Base-by-base conservation (phyloP, 2,888 invertebrate species). In the Rutpela maculata region DNA sequence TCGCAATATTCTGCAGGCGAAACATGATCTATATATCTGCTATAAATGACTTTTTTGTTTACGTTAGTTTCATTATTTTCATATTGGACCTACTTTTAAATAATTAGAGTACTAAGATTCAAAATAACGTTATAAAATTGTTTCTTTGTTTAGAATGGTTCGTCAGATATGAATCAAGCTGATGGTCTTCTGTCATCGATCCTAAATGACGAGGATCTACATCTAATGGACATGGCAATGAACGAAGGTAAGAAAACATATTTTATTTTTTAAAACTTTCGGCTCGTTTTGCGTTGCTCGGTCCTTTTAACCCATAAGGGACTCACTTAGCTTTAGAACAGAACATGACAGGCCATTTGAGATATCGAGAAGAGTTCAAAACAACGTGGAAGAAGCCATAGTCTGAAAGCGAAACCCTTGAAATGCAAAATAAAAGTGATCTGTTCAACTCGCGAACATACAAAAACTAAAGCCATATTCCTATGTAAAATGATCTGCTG, bases 221-320 rank as follows among this genome's bases (percentile, higher is more conserved):
- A 97, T 87, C 92, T 97, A 68, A 96, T 97, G 96, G 97, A 97
- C 85, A 96, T 97, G 95, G 95, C 96, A 59, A 95, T 96, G 93
- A 95, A 95, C 86, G 96, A 96, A 90, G 95, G 50, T 50, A 50
- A n/a, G 50, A 50, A 50, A 50, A 1, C 6, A 50, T 50, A 5
- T 35, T 35, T 35, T 35, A 35, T 35, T 43, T 43, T 12, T 12
- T 11, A 11, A 15, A 1, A 1, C 43, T 43, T 38, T 38, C 38
- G 9, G 38, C 38, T 43, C 43, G 15, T 43, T 43, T 4, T 15
- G 43, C 15, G 43, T 43, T 43, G 15, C 15, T 3, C 43, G 7
- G 1, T 1, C 43, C 43, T 11, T 12, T 43, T 9, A 35, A 15
- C 12, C 11, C 43, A 43, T 43, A 43, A 43, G 12, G 43, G 15